Evolutionary conservation across 1,140 invertebrate genomes (phyloP).

Genomic region (Leguminivora glycinivorella): DNA sequence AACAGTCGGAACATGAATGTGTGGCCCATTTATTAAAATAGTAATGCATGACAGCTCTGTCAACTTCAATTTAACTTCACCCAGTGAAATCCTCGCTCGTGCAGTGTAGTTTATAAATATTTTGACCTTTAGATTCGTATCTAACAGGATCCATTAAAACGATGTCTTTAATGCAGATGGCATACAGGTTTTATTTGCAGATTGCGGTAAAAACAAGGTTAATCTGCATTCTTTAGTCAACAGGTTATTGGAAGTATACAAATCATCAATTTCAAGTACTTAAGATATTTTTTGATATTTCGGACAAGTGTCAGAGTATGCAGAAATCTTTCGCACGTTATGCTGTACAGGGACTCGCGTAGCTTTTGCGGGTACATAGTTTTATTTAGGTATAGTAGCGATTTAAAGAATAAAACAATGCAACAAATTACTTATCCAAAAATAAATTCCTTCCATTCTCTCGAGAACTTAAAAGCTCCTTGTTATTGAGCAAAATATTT

Average conservation of each 20-base stretch:
- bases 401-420: no score
- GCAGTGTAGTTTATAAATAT: conserved; percentile 9
- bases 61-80: not conserved
- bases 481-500: no score
- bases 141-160: conserved; percentile 10
- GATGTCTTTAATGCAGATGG: not conserved
- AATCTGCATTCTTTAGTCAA: conserved; percentile 2
- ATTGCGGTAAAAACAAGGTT: conserved; percentile 5
- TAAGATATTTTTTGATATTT: no score
- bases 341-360: no score
- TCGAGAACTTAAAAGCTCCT: no score
- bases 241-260: not conserved
- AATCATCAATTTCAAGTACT: not conserved
- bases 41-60: not conserved
- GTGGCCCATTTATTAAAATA: not conserved
- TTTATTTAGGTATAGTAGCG: no score
- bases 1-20: not conserved
- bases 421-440: no score
- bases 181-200: conserved; percentile 2
- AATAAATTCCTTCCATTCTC: no score
- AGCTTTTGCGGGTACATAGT: no score
- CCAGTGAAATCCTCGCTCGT: not conserved
- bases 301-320: no score
- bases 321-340: no score
- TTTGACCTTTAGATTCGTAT: conserved; percentile 9